Percentiles rank a stretch among this genome's conserved stretches.
phyloP scores from a whole-genome alignment of 2,888 invertebrate genomes.

The Gastracanthus pulcherrimus region DNA sequence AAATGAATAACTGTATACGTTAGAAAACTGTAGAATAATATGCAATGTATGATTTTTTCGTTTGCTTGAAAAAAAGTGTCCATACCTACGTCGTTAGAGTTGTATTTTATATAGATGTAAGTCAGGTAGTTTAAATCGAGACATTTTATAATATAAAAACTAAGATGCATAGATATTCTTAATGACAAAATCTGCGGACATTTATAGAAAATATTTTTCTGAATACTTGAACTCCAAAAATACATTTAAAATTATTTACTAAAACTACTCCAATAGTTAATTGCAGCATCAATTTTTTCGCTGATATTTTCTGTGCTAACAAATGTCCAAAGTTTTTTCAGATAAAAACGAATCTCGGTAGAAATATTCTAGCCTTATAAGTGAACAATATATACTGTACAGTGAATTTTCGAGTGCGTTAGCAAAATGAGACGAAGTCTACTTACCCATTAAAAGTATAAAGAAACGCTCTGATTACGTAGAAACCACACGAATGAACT shows the following conservation, averaged over 20 bases:
- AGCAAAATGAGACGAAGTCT: neutral
- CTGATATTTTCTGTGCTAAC: too few species aligned
- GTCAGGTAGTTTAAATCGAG: neutral
- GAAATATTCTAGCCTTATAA: neutral
- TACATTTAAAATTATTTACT: too few species aligned
- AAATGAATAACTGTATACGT: neutral
- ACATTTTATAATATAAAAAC: neutral
- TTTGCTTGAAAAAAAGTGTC: conserved; percentile 24
- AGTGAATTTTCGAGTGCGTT: neutral
- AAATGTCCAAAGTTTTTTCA: too few species aligned
- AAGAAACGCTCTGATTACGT: neutral
- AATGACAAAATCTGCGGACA: neutral
- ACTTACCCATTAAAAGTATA: neutral
- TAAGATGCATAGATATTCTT: neutral
- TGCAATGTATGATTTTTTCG: neutral
- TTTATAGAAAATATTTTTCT: neutral
- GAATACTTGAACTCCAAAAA: too few species aligned
- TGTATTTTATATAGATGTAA: conserved; percentile 11
- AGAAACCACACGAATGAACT: neutral
- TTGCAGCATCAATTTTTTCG: too few species aligned
- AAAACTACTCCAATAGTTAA: too few species aligned
- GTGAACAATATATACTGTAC: neutral
- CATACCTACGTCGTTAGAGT: neutral
- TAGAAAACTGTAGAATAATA: neutral
- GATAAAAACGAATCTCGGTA: neutral